Evolutionary conservation across 2,113 vertebrate species (phyloP).

Genomic region (Salminus brasiliensis): DNA sequence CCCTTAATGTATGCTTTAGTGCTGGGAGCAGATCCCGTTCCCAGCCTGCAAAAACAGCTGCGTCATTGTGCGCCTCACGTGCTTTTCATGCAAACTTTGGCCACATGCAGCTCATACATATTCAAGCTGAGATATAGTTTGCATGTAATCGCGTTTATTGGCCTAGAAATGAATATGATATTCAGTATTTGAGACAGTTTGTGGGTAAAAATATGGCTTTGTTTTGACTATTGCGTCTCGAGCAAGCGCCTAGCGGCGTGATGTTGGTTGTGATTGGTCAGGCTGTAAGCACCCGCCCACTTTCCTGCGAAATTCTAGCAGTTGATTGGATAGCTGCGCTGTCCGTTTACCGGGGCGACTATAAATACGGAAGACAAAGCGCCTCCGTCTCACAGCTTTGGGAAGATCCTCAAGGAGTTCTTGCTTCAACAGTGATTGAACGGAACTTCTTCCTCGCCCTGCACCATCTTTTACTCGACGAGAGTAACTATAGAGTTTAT

Average conservation of each 20-base stretch:
- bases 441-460: constrained; percentile 68
- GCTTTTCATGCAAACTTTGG: background rate
- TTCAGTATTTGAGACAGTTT: background rate
- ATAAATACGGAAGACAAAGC: constrained; percentile 43
- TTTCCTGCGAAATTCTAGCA: background rate
- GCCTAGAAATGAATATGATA: background rate
- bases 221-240: background rate
- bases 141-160: background rate
- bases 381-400: accelerated
- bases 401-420: constrained; percentile 50
- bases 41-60: background rate
- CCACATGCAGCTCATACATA: background rate
- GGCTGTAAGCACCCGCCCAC: background rate
- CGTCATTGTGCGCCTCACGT: background rate
- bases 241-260: background rate
- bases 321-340: constrained; percentile 31
- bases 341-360: background rate
- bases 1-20: background rate
- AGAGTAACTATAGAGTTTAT: constrained; percentile 4
- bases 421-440: constrained; percentile 90
- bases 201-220: background rate
- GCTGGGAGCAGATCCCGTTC: background rate
- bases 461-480: too few species aligned
- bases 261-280: background rate
- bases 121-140: background rate